These are phyloP conservation scores for Cololabis saira DNA, from an alignment of 2,113 vertebrate species.

Conservation along the genomic window DNA sequence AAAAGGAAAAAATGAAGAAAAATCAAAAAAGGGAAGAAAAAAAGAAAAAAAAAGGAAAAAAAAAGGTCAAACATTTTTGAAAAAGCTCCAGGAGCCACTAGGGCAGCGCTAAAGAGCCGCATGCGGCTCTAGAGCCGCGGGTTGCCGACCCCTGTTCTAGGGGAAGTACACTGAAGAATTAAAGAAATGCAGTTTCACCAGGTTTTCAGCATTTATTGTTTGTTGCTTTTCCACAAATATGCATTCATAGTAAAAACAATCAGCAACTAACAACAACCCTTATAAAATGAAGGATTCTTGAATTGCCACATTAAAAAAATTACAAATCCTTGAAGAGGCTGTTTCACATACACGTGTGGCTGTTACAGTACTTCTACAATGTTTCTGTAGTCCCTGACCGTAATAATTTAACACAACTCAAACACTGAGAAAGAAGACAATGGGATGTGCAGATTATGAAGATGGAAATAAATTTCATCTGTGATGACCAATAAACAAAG, in stretches of 20 bases:
- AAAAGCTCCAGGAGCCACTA: too few relatives aligned
- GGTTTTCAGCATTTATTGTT: conserved; percentile 41
- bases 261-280: conserved; percentile 55
- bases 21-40: too few relatives aligned
- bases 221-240: conserved; percentile 61
- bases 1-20: too few relatives aligned
- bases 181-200: conserved; percentile 15
- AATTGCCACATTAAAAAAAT: conserved; percentile 39
- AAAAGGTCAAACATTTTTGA: too few relatives aligned
- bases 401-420: conserved; percentile 61
- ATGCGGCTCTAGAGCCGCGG: too few relatives aligned
- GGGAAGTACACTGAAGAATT: not conserved
- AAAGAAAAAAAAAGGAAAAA: too few relatives aligned
- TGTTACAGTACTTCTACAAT: conserved; percentile 52
- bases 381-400: conserved; percentile 70
- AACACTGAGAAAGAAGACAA: conserved; percentile 32
- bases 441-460: conserved; percentile 17
- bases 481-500: conserved; percentile 4
- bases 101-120: too few relatives aligned
- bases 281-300: conserved; percentile 69
- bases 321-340: conserved; percentile 53
- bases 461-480: conserved; percentile 18
- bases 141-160: too few relatives aligned
- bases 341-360: conserved; percentile 61
- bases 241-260: conserved; percentile 52